phyloP scores from a whole-genome alignment of 2,113 vertebrate species.

The Glaucidium brasilianum region DNA sequence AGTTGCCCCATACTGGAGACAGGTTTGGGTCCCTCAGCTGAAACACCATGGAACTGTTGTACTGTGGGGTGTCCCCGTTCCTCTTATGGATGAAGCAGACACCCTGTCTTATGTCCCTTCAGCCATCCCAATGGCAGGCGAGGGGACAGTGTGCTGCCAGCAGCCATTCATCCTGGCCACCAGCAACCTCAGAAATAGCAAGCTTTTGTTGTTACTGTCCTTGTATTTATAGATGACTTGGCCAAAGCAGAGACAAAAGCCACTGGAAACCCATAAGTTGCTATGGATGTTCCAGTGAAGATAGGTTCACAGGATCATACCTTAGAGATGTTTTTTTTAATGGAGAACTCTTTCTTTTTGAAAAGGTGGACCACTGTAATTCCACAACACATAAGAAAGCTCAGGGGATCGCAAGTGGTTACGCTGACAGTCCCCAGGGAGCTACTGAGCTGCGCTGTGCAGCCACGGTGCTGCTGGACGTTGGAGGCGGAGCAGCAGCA shows the following conservation, averaged over 20 bases:
- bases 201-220: background rate
- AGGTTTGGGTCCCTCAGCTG: background rate
- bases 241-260: background rate
- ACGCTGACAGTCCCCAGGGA: background rate
- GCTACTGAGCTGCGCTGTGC: background rate
- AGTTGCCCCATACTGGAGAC: background rate
- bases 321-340: background rate
- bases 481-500: background rate
- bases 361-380: background rate
- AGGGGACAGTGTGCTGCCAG: background rate
- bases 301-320: background rate
- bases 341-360: background rate
- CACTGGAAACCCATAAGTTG: background rate
- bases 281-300: background rate
- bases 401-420: background rate
- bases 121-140: background rate
- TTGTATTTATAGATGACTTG: background rate
- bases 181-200: background rate
- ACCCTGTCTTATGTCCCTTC: background rate
- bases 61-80: rapidly evolving
- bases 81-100: background rate
- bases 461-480: background rate
- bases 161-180: background rate
- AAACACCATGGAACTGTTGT: background rate
- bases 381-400: background rate